Base-by-base conservation (phyloP, 2,113 vertebrate genomes). In the Isichthys henryi region DNA sequence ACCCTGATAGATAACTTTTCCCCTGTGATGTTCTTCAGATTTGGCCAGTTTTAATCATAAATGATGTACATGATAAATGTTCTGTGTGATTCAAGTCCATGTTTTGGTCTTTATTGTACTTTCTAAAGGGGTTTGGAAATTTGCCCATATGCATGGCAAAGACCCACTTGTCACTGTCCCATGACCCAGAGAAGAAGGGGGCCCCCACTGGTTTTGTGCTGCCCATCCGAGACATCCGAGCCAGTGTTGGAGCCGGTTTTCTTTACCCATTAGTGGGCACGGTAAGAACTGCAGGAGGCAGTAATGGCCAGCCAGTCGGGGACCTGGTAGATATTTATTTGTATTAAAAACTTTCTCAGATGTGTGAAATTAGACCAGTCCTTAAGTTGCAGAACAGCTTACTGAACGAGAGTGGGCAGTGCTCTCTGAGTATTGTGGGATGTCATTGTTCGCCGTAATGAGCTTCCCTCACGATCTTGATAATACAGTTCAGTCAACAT, bases 121-220 rank as follows among this genome's bases (percentile, higher is more conserved):
- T 10, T 90, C 48, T 77, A 45, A 90, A 99, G 98, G 98, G 98
- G 39, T 99, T 99, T 92, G 96, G 96, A 88, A 96, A 95, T 90
- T 95, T 99, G 88, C 99, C 99, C 19, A 96, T 99, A 92, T 99
- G 99, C 94, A 99, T 99, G 99, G 99, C 99, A 13, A 99, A 99
- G 94, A 99, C 98, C 70, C 99, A 99, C 91, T 92, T 99, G 90
- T 99, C 99, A 0, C 95, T 99, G 70, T 99, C 98, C 91, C 99
- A 99, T 9, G 96, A 99, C 92, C 97, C 99, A 11, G 98, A 99
- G 89, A 96, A 93, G 91, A 99, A 99, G 94, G 99, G 99, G 0
- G 98, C 97, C 1, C 99, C 99, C 2, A 96, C 95, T 0, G 98
- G 97, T 5, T 99, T 98, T 86, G 6, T 97, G 83, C 92, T 99